Base-by-base conservation (phyloP, 1,140 invertebrate species). In the Aphelenchoides avenae region DNA sequence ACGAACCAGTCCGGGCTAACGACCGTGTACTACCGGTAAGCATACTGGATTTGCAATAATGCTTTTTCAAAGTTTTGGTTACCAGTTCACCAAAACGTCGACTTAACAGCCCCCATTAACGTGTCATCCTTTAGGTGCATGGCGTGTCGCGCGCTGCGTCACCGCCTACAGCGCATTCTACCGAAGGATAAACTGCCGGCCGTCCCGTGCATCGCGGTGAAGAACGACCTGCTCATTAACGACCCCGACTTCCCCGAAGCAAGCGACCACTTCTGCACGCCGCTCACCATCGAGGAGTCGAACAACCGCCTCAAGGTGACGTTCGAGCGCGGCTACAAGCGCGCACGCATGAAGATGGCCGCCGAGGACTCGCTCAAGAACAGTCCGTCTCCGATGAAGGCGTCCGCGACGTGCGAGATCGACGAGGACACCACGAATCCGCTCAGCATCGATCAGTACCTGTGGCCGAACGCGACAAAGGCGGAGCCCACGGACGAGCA, bases 191-290 rank as follows among this genome's bases (percentile, higher is more conserved):
- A 68, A 6, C 36, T 68, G 13, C 65, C 65, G 41, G 65, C 65
- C 5, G 65, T 68, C 13, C 65, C 65, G 0, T 68, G 65, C 31
- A 68, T 68, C 44, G 65, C 65, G 2, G 65, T 68, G 24, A 68
- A 68, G 42, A 68, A 68, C 39, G 65, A 71, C 13, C 18, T 68
- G n/a, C 56, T 68, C 13, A 68, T 68, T 44, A 68, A 68, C 43
- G 65, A 68, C 41, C 65, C 65, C 7, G 65, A 71, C 30, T 68
- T 67, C 41, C 65, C 65, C 6, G 65, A 68, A 52, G 65, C 65
- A 1, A 42, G 41, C 11, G 68, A 68, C 26, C 65, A 68, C 40
- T 68, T 68, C 34, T 68, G 65, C 41, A 58, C 52, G 11, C 65
- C 65, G 0, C 30, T 71, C 15, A 71, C 60, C 7, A 66, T 68